Percentiles rank a stretch among this genome's conserved stretches.
These are phyloP conservation scores for Phasia obesa DNA, from an alignment of 2,888 invertebrate species.

Conservation along the genomic window DNA sequence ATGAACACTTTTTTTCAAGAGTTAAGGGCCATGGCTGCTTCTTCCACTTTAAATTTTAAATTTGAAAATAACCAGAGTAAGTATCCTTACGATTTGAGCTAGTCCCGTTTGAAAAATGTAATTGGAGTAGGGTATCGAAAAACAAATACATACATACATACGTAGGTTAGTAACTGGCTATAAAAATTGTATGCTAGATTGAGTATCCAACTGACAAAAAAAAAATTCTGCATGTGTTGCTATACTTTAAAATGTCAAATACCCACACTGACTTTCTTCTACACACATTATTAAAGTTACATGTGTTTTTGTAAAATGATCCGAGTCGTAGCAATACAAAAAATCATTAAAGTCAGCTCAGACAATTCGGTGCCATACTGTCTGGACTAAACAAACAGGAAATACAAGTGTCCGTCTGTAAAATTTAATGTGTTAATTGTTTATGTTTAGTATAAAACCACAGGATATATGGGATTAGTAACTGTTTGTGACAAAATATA, in stretches of 20 bases:
- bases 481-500: not conserved
- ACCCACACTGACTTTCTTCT: not conserved
- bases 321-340: conserved; percentile 43
- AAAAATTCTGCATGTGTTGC: conserved; percentile 53
- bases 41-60: conserved; percentile 31
- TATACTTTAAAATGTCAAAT: conserved; percentile 17
- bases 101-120: conserved; percentile 32
- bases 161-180: conserved; percentile 67
- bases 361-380: conserved; percentile 72
- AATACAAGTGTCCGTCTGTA: conserved; percentile 4
- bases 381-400: conserved; percentile 59
- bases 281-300: conserved; percentile 16
- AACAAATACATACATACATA: no score
- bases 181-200: conserved; percentile 37
- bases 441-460: conserved; percentile 50
- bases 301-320: conserved; percentile 75
- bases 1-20: conserved; percentile 68
- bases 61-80: conserved; percentile 47
- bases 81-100: conserved; percentile 21
- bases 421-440: conserved; percentile 1
- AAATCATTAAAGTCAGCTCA: conserved; percentile 36
- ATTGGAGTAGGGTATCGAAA: conserved; percentile 52
- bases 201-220: conserved; percentile 35
- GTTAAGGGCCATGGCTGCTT: not conserved
- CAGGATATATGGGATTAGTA: conserved; percentile 41